Conservation (phyloP, 1,140 invertebrate species). For the Watersipora subatra region DNA sequence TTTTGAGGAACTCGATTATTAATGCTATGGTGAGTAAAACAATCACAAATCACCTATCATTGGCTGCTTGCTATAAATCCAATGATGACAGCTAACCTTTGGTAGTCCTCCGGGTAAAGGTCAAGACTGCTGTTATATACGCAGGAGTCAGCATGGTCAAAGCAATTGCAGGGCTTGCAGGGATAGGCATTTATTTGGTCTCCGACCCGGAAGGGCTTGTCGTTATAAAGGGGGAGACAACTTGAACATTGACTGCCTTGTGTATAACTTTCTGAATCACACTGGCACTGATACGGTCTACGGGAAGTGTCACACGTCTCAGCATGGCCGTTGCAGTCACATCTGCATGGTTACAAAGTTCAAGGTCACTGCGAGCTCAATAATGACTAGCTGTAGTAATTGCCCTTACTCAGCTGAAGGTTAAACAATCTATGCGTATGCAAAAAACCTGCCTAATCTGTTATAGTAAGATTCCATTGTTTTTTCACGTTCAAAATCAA, state of each 20-base stretch:
- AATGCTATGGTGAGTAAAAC: too few relatives aligned
- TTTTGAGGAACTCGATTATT: too few relatives aligned
- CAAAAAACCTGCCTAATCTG: too few relatives aligned
- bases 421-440: too few relatives aligned
- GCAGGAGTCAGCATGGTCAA: conserved; percentile 29
- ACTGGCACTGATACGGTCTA: conserved; percentile 31
- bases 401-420: too few relatives aligned
- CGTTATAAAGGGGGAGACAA: conserved; percentile 33
- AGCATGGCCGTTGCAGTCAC: conserved; percentile 39
- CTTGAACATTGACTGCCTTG: conserved; percentile 30
- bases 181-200: conserved; percentile 20
- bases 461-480: too few relatives aligned
- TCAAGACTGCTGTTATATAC: conserved; percentile 27
- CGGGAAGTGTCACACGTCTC: conserved; percentile 20
- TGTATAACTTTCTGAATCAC: conserved; percentile 25
- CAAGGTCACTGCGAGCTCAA: neutral
- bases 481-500: too few relatives aligned
- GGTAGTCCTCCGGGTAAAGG: conserved; percentile 22
- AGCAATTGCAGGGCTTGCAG: conserved; percentile 30
- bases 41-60: too few relatives aligned
- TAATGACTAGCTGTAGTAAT: too few relatives aligned
- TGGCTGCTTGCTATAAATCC: too few relatives aligned
- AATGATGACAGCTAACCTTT: too few relatives aligned
- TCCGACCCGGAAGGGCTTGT: conserved; percentile 29
- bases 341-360: conserved; percentile 16